phyloP scores from a whole-genome alignment of 2,797 vertebrate species.

The Tadarida brasiliensis region DNA sequence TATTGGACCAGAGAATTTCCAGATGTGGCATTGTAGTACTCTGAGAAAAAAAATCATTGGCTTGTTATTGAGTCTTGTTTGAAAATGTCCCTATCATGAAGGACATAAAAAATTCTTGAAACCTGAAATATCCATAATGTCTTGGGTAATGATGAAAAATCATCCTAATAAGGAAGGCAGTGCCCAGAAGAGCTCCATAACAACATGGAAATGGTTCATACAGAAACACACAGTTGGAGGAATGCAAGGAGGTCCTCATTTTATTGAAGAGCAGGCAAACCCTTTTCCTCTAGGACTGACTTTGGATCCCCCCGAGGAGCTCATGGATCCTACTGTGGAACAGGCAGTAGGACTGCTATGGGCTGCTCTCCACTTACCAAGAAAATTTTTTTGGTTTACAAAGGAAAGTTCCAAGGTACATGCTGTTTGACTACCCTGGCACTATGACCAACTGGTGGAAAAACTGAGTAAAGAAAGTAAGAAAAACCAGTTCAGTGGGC shows the following conservation, averaged over 20 bases:
- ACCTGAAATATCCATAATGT: background rate
- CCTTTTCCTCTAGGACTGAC: background rate
- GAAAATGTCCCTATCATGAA: background rate
- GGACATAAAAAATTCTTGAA: background rate
- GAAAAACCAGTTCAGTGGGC: background rate
- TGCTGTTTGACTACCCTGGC: background rate
- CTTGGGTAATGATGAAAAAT: background rate
- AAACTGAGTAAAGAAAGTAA: background rate
- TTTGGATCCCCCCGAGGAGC: background rate
- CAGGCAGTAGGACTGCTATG: background rate
- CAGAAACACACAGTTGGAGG: no score
- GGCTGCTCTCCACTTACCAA: background rate
- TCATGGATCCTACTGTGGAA: background rate
- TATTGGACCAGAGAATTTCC: background rate
- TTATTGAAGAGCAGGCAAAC: background rate
- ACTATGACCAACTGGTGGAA: background rate
- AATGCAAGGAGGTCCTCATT: background rate
- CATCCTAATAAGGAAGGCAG: background rate
- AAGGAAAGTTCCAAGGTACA: background rate
- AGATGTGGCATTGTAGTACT: background rate
- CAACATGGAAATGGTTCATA: background rate
- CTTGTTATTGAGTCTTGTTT: background rate
- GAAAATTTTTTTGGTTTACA: background rate
- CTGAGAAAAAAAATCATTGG: background rate
- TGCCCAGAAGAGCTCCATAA: background rate